Conservation (phyloP, 1,140 invertebrate genomes). For the Drosophila albomicans region DNA sequence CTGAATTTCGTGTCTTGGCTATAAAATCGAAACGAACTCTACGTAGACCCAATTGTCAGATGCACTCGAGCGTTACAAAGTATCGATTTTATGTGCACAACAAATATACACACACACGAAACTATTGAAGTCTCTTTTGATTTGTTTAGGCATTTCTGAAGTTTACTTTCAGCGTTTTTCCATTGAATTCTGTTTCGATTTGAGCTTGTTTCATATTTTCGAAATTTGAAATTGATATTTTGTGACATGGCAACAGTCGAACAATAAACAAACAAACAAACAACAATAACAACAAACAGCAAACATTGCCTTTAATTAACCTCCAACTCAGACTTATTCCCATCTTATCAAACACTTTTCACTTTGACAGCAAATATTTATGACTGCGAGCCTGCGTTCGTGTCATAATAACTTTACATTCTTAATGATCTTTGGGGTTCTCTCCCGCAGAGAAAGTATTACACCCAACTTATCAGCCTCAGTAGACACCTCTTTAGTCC, state of each 20-base stretch:
- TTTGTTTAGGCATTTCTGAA: slow-evolving; percentile 52
- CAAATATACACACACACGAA: slow-evolving; percentile 30
- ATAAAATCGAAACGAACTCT: slow-evolving; percentile 27
- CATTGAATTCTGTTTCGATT: slow-evolving; percentile 27
- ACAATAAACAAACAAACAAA: slow-evolving; percentile 27
- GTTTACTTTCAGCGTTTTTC: slow-evolving; percentile 28
- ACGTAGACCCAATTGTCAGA: slow-evolving; percentile 24
- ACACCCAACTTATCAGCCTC: neutral
- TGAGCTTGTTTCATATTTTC: slow-evolving; percentile 38
- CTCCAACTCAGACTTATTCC: slow-evolving; percentile 20
- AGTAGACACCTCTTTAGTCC: slow-evolving; percentile 2
- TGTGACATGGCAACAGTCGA: slow-evolving; percentile 31
- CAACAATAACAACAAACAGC: slow-evolving; percentile 32
- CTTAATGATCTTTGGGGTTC: slow-evolving; percentile 1
- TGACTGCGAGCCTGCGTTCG: neutral
- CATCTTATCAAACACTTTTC: slow-evolving; percentile 31
- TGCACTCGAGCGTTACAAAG: slow-evolving; percentile 44
- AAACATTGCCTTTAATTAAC: slow-evolving; percentile 57
- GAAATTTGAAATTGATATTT: slow-evolving; percentile 55
- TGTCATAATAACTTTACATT: slow-evolving; percentile 34
- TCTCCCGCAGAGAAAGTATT: neutral
- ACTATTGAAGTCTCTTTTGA: slow-evolving; percentile 28
- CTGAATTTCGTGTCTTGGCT: slow-evolving; percentile 28
- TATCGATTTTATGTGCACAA: slow-evolving; percentile 57
- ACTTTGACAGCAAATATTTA: slow-evolving; percentile 28